Evolutionary conservation across 1,140 invertebrate species (phyloP).

Genomic region (Bombus waltoni): DNA sequence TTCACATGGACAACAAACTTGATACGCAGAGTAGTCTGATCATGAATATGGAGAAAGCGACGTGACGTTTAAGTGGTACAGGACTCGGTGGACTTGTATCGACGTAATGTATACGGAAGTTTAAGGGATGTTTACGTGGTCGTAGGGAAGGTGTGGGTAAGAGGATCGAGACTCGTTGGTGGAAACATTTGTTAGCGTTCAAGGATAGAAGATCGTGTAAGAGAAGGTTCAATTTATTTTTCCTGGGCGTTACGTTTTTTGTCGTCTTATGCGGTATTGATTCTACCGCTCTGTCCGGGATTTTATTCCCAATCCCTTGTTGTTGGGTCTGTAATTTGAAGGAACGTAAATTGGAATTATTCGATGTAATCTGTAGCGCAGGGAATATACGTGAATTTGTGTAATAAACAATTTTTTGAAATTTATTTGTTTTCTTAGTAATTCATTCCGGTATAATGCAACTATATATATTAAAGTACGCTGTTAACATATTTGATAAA

Average conservation of each 20-base stretch:
- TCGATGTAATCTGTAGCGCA: background rate
- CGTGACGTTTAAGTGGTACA: constrained; percentile 31
- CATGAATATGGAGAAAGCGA: constrained; percentile 48
- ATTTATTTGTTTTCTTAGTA: background rate
- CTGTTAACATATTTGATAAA: background rate
- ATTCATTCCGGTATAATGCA: background rate
- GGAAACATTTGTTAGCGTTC: background rate
- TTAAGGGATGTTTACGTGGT: background rate
- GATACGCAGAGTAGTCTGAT: background rate
- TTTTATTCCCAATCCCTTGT: background rate
- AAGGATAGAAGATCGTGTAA: too few species aligned
- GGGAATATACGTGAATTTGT: background rate
- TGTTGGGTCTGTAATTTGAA: background rate
- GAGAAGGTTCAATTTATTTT: background rate
- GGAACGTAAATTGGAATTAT: background rate
- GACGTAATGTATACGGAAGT: background rate
- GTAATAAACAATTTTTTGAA: too few species aligned
- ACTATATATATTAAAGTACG: background rate
- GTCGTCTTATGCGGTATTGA: background rate
- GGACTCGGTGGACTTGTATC: constrained; percentile 3
- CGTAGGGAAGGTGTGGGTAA: background rate
- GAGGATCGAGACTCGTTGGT: background rate
- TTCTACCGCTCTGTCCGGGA: background rate
- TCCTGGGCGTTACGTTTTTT: background rate
- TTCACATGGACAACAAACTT: background rate